These are phyloP conservation scores for Diplolepis rosae DNA, from an alignment of 2,888 invertebrate species.

Conservation along the genomic window DNA sequence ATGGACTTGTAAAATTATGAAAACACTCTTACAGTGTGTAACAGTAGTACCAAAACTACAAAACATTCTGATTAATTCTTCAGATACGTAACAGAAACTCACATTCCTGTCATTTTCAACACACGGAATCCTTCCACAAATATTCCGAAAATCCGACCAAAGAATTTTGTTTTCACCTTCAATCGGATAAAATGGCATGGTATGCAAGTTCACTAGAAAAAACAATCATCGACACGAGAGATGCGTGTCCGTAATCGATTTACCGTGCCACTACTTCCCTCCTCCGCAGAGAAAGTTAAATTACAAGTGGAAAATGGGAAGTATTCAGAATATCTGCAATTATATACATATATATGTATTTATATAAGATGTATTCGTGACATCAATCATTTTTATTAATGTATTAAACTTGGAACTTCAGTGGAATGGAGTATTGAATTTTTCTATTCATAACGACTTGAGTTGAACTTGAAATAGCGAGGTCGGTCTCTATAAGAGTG, in stretches of 20 bases:
- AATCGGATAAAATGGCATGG: constrained; percentile 12
- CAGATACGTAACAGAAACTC: not conserved
- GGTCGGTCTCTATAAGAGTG: constrained; percentile 11
- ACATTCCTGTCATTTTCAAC: not conserved
- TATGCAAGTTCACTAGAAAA: constrained; percentile 19
- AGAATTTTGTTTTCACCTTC: constrained; percentile 17
- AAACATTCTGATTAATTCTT: too few species aligned
- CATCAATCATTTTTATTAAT: not conserved
- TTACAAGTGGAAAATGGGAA: constrained; percentile 24
- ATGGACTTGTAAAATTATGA: too few species aligned
- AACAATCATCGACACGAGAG: constrained; percentile 30
- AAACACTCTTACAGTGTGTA: too few species aligned
- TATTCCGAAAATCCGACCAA: not conserved
- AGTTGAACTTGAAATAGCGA: not conserved
- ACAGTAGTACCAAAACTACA: too few species aligned
- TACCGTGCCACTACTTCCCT: constrained; percentile 24
- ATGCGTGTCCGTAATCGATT: constrained; percentile 26
- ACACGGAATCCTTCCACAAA: not conserved
- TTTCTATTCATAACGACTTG: not conserved
- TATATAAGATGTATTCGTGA: not conserved
- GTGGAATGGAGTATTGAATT: not conserved
- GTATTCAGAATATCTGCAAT: not conserved
- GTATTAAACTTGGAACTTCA: not conserved
- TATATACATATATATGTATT: not conserved
- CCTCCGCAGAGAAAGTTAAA: constrained; percentile 22